Base-by-base conservation (phyloP, 1,140 invertebrate species). In the Eueides isabella region DNA sequence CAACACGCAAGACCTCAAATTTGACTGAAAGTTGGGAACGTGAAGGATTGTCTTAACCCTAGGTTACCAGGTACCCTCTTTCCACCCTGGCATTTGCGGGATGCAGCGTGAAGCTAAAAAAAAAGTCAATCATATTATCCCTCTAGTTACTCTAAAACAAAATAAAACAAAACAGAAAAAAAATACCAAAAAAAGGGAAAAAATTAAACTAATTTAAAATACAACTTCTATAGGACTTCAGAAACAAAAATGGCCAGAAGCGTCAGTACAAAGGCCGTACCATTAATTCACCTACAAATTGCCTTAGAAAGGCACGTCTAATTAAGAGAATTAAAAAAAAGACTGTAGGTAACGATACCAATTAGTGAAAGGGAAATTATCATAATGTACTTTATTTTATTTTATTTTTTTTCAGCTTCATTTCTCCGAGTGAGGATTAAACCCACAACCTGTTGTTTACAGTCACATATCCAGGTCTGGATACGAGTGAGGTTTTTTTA, bases 221-320 rank as follows among this genome's bases (percentile, higher is more conserved):
- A 62, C 61, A 62, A 11, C n/a, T 23, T 55, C 7, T 55, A 55
- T 23, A 55, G 48, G 48, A 55, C 48, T 55, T 55, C 19, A 55
- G 48, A n/a, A 55, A 26, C 23, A 55, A 55, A 55, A 55, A 55
- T 55, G 48, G 9, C 48, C 48, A 23, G 23, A 55, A 55, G 48
- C 48, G 48, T 26, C 48, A 65, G 63, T 31, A 61, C 29, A 23
- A 69, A 69, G 48, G 19, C 48, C 30, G 19, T 69, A 28, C 44
- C 67, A 68, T 68, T 69, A 69, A 69, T 69, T 69, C 55, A 29
- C 31, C 55, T 61, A 69, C 67, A 69, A 69, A 69, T 69, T 69
- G 12, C 30, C 48, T 63, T 61, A 69, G 55, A 69, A 61, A 69
- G 67, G 30, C 44, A 69, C 31, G 29, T 48, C 67, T 69, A 69